phyloP scores from a whole-genome alignment of 2,888 invertebrate species.

The Argyra leucocephala region DNA sequence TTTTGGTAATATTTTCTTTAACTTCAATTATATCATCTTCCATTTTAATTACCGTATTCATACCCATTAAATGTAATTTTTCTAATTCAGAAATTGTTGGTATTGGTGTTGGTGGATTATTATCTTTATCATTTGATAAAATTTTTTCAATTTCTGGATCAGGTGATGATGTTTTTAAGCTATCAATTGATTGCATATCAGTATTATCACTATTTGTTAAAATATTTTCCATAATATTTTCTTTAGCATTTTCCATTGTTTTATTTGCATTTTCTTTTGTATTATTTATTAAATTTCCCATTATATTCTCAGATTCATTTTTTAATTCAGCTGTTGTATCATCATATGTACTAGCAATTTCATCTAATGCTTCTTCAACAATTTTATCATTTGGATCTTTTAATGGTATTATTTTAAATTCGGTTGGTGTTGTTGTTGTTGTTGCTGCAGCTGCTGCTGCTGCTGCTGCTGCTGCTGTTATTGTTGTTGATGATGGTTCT shows the following conservation, averaged over 20 bases:
- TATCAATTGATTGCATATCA: slow-evolving; percentile 26
- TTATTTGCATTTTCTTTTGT: neutral
- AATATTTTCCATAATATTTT: neutral
- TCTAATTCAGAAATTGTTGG: slow-evolving; percentile 37
- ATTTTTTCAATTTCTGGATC: slow-evolving; percentile 42
- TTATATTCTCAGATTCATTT: neutral
- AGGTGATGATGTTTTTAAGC: slow-evolving; percentile 38
- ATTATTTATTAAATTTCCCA: neutral
- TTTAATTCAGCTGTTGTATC: slow-evolving; percentile 6
- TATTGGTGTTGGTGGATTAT: slow-evolving; percentile 37
- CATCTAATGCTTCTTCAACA: slow-evolving; percentile 5
- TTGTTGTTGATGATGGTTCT: neutral
- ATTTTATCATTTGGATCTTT: slow-evolving; percentile 8
- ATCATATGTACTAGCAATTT: neutral
- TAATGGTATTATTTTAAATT: slow-evolving; percentile 7
- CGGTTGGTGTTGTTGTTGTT: no score
- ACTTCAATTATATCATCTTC: neutral
- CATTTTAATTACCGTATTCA: neutral
- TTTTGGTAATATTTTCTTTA: neutral
- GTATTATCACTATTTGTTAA: slow-evolving; percentile 7
- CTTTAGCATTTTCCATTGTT: neutral
- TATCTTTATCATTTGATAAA: slow-evolving; percentile 31
- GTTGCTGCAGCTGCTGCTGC: neutral
- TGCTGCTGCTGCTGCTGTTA: no score
- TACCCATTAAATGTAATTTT: slow-evolving; percentile 16